Conservation (phyloP, 2,888 invertebrate genomes). For the Drosophila crucigera region DNA sequence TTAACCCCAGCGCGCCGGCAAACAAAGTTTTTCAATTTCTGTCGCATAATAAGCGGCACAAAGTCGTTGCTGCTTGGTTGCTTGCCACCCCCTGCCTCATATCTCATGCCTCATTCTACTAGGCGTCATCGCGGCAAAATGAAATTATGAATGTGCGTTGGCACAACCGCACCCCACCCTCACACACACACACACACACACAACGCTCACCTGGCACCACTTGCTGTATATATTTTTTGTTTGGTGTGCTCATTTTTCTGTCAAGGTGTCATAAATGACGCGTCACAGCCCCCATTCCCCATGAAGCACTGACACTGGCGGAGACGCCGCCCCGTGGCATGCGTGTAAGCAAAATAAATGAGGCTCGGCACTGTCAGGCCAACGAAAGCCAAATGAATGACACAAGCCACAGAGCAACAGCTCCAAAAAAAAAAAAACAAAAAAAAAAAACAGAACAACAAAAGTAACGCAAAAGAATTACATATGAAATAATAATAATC, state of each 20-base stretch:
- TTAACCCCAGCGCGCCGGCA: constrained; percentile 79
- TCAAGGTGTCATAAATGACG: constrained; percentile 82
- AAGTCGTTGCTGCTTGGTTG: constrained; percentile 38
- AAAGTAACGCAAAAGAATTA: constrained; percentile 14
- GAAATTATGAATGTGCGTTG: constrained; percentile 81
- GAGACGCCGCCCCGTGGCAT: constrained; percentile 47
- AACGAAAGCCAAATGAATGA: constrained; percentile 81
- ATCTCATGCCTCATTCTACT: neutral
- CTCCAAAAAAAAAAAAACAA: constrained; percentile 35
- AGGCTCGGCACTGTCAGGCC: constrained; percentile 74
- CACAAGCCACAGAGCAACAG: constrained; percentile 79
- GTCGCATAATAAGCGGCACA: constrained; percentile 80
- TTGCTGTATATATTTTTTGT: constrained; percentile 27
- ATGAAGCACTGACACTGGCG: constrained; percentile 38
- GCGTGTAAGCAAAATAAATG: constrained; percentile 82
- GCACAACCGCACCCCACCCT: constrained; percentile 65
- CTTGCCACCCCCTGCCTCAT: neutral
- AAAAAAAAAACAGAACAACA: constrained; percentile 25
- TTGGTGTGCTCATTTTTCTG: constrained; percentile 78
- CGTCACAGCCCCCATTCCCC: constrained; percentile 61
- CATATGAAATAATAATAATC: constrained; percentile 3
- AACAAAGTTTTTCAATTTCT: constrained; percentile 83
- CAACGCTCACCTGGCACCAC: constrained; percentile 67
- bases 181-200: constrained; percentile 11
- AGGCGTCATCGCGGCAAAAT: constrained; percentile 69